These are phyloP conservation scores for Neopelma chrysocephalum DNA, from an alignment of 2,797 vertebrate genomes.

Conservation along the genomic window DNA sequence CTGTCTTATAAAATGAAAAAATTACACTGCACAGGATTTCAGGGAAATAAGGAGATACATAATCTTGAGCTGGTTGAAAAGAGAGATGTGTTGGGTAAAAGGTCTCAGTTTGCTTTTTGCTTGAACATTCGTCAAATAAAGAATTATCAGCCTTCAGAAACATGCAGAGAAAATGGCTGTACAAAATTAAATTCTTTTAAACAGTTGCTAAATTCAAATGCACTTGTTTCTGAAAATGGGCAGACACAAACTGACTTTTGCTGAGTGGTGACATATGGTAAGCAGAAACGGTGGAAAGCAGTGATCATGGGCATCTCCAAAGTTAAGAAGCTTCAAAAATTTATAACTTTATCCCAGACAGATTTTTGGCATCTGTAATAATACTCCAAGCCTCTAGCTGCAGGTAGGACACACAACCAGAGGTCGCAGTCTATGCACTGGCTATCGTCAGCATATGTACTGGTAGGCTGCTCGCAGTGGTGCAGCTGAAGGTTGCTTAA, in stretches of 20 bases:
- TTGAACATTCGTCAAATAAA: not conserved
- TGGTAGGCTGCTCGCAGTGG: not conserved
- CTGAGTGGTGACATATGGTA: not conserved
- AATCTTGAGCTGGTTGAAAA: not conserved
- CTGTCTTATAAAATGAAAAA: not conserved
- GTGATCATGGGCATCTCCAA: not conserved
- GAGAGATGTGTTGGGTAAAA: not conserved
- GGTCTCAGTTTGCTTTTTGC: not conserved
- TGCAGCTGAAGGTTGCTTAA: not conserved
- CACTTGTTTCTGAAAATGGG: not conserved
- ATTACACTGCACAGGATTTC: not conserved
- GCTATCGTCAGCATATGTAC: rapidly evolving
- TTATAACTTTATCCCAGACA: not conserved
- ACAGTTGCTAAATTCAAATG: not conserved
- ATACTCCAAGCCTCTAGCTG: not conserved
- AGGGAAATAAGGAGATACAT: not conserved
- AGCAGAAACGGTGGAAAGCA: not conserved
- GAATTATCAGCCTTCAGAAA: not conserved
- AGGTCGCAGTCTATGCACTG: not conserved
- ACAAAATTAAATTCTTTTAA: not conserved
- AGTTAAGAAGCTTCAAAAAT: not conserved
- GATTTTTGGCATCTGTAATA: not conserved
- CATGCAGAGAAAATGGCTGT: not conserved
- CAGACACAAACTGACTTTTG: not conserved
- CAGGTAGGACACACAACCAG: not conserved